Base-by-base conservation (phyloP, 2,888 invertebrate genomes). In the Rhimphoctona megacephalus region DNA sequence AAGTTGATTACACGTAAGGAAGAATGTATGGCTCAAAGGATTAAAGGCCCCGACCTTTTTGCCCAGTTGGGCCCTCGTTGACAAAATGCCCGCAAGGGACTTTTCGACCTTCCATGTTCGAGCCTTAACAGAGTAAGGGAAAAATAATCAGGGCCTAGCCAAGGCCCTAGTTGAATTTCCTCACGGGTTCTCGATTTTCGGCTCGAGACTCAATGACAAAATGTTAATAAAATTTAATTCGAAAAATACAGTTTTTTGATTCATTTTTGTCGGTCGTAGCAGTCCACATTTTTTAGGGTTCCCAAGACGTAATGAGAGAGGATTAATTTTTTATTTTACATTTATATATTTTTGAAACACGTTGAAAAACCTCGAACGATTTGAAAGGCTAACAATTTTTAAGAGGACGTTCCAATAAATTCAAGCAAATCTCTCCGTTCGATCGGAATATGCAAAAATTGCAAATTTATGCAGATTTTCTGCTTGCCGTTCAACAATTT, bases 381-480 rank as follows among this genome's bases (percentile, higher is more conserved):
- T n/a, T 19, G 33, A 72, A 33, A 49, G 19, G 33, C 36, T 72
- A 36, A 14, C 52, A 19, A 72, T 72, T 72, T 52, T 46, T 19
- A 36, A 54, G 19, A 11, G 72, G n/a, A 70, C 49, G 8, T 30
- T 43, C 43, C 70, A 33, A 33, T 52, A 33, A 52, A 52, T 72
- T 33, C 52, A 30, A 30, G 52, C 52, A 14, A n/a, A 72, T 72
- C 72, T 36, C 72, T n/a, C 36, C 33, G 17, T 11, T 72, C 72
- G 52, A 72, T 72, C 70, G 46, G 70, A 52, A 36, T 33, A 72
- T 49, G 52, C 52, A 36, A 52, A 72, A 72, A 52, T 72, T 72
- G 72, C 33, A 72, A 72, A 72, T 72, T 49, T 72, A 72, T 72
- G 72, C 33, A 52, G n/a, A 72, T 72, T 72, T 54, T 52, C 0